These are phyloP conservation scores for Lepisosteus osseus DNA, from an alignment of 2,113 vertebrate genomes.

Conservation along the genomic window DNA sequence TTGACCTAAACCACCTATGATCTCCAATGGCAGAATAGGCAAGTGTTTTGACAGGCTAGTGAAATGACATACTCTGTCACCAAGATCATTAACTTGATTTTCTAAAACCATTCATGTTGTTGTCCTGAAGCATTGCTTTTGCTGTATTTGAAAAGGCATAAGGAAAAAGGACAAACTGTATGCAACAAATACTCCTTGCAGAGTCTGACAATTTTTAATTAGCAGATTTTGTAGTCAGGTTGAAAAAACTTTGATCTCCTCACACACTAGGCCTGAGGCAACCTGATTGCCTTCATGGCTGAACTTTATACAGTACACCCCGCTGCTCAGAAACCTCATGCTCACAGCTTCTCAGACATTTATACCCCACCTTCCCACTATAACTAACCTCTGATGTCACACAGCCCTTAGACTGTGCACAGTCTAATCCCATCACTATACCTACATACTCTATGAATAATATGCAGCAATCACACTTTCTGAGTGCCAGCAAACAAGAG, in stretches of 20 bases:
- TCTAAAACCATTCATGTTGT: slow-evolving; percentile 17
- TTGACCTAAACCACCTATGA: slow-evolving; percentile 46
- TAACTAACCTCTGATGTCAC: too few relatives aligned
- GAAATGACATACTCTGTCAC: slow-evolving; percentile 29
- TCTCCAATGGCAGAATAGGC: slow-evolving; percentile 25
- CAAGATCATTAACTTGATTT: slow-evolving; percentile 37
- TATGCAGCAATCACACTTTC: too few relatives aligned
- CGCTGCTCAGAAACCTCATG: too few relatives aligned
- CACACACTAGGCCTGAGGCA: slow-evolving; percentile 1
- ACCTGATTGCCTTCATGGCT: too few relatives aligned
- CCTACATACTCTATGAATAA: too few relatives aligned
- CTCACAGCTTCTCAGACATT: too few relatives aligned
- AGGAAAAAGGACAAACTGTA: slow-evolving; percentile 31
- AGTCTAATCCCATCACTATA: too few relatives aligned
- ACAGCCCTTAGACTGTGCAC: too few relatives aligned
- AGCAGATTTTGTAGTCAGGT: background rate
- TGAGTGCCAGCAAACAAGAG: too few relatives aligned
- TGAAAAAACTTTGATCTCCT: background rate
- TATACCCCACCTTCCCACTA: too few relatives aligned
- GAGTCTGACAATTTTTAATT: slow-evolving; percentile 2
- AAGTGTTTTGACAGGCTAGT: slow-evolving; percentile 41
- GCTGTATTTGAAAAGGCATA: slow-evolving; percentile 27
- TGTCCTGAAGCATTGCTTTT: slow-evolving; percentile 33
- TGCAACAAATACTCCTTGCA: slow-evolving; percentile 17
- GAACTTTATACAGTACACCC: too few relatives aligned